Conservation (phyloP, 1,140 invertebrate species). For the Lepeophtheirus salmonis region DNA sequence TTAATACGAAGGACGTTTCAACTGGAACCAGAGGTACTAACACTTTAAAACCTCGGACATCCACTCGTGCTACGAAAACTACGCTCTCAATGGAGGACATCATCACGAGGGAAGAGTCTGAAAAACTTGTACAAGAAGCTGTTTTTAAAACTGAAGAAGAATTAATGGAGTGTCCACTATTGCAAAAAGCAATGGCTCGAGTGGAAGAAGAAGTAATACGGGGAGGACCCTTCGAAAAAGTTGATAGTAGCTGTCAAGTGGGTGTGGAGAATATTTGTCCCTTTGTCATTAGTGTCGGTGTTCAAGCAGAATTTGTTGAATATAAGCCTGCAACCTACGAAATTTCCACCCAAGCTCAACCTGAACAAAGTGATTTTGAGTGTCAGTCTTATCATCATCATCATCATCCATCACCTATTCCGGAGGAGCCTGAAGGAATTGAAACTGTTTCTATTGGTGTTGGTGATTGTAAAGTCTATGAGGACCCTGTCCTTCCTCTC, state of each 20-base stretch:
- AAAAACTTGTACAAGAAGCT: neutral
- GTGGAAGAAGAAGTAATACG: slow-evolving; percentile 16
- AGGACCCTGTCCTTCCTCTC: slow-evolving; percentile 12
- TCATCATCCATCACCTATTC: neutral
- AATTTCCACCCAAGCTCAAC: slow-evolving; percentile 1
- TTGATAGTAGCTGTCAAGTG: neutral
- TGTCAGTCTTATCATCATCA: neutral
- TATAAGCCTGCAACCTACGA: neutral
- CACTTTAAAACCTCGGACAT: neutral
- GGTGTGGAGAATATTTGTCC: slow-evolving; percentile 15
- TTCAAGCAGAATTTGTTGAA: slow-evolving; percentile 7
- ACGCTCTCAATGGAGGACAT: slow-evolving; percentile 11
- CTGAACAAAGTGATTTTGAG: neutral
- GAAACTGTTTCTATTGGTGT: slow-evolving; percentile 8
- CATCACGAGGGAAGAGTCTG: slow-evolving; percentile 13
- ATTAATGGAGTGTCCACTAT: slow-evolving; percentile 14
- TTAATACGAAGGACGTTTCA: neutral
- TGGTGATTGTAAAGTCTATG: slow-evolving; percentile 15
- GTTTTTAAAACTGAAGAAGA: slow-evolving; percentile 17
- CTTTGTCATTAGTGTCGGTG: slow-evolving; percentile 11
- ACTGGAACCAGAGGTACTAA: neutral
- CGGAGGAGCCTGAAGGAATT: neutral
- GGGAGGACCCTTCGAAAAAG: neutral
- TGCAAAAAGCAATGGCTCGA: slow-evolving; percentile 16
- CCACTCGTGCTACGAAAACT: neutral